Base-by-base conservation (phyloP, 2,888 invertebrate genomes). In the Elegia similella region DNA sequence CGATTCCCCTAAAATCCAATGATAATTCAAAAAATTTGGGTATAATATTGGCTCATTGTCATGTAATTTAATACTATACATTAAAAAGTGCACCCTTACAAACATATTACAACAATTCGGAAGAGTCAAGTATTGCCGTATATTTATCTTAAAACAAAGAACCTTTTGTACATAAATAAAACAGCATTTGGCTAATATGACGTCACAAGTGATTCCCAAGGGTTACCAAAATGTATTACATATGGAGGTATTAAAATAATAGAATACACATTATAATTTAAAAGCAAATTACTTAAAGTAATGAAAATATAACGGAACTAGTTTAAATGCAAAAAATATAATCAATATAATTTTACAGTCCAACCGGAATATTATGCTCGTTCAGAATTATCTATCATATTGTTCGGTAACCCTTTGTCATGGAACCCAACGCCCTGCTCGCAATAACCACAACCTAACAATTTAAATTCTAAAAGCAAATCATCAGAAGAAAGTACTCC, bases 151-250 rank as follows among this genome's bases (percentile, higher is more conserved):
- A 72, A 73, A 79, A 77, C 72, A 78, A 75, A 76, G 70, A 71
- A 72, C 58, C 56, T 66, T 85, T 85, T 86, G 80, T 84, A 87
- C 84, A 88, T 84, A 80, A 84, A 82, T 78, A 76, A 79, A 85
- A 78, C 75, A 80, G 82, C 85, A 82, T 87, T 87, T 86, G 88
- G 88, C 86, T 87, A 85, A 80, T 82, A 86, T 84, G 88, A 87
- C 80, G 48, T 34, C 16, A 50, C 50, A 17, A 17, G 16, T 34
- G 50, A 16, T 38, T 38, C 38, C 38, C n/a, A n/a, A n/a, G 12
- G 38, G 38, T 38, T 38, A 38, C 38, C 38, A n/a, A 38, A n/a
- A 5, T n/a, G n/a, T n/a, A 3, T 12, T 12, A 8, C 2, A 8
- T 34, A n/a, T 38, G 23, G 23, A 23, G 23, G 5, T 5, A 23